These are phyloP conservation scores for Chydorus sphaericus DNA, from an alignment of 2,888 invertebrate genomes.

Conservation along the genomic window DNA sequence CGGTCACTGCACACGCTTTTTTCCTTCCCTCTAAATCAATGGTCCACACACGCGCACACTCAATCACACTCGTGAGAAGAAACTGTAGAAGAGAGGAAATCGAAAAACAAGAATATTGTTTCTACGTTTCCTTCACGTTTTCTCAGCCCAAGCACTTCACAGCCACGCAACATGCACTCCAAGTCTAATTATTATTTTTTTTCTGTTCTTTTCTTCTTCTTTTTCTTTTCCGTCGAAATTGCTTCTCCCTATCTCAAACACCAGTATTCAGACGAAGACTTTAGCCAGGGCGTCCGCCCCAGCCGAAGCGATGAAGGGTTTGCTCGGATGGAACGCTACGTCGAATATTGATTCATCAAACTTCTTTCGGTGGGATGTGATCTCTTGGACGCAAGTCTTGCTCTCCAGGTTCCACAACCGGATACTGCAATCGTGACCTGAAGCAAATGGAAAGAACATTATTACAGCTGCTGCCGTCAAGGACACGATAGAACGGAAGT, in stretches of 20 bases:
- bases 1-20: too few relatives aligned
- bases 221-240: neutral
- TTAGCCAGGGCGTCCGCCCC: slow-evolving; percentile 98
- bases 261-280: slow-evolving; percentile 97
- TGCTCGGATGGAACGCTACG: slow-evolving; percentile 97
- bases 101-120: too few relatives aligned
- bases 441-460: slow-evolving; percentile 17
- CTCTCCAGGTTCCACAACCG: slow-evolving; percentile 96
- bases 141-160: too few relatives aligned
- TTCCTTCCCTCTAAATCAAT: too few relatives aligned
- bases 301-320: slow-evolving; percentile 96
- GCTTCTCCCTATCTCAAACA: too few relatives aligned
- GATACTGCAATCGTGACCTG: slow-evolving; percentile 93
- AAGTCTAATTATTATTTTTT: neutral
- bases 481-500: neutral
- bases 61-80: too few relatives aligned
- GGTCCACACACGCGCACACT: too few relatives aligned
- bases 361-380: slow-evolving; percentile 98
- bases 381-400: slow-evolving; percentile 98
- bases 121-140: too few relatives aligned
- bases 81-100: too few relatives aligned
- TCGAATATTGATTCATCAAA: slow-evolving; percentile 98
- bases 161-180: too few relatives aligned
- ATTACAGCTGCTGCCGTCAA: neutral
- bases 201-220: neutral